phyloP scores from a whole-genome alignment of 2,113 vertebrate species.

The Nesogale talazaci region DNA sequence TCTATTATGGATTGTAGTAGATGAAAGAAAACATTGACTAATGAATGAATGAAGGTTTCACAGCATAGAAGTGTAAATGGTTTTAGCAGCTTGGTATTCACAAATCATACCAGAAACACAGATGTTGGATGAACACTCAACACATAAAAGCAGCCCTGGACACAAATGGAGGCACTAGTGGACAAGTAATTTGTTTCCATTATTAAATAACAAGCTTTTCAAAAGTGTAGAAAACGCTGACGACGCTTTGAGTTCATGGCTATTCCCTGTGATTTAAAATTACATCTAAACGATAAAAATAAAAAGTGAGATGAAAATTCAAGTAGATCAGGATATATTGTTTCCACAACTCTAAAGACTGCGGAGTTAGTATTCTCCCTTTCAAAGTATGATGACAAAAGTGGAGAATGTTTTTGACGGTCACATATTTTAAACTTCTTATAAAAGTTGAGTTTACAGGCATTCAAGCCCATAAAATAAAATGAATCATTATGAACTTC shows the following conservation, averaged over 20 bases:
- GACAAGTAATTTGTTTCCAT: neutral
- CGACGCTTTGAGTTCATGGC: neutral
- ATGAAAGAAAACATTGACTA: slow-evolving; percentile 53
- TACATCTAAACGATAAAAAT: neutral
- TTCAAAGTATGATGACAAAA: neutral
- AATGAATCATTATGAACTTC: slow-evolving; percentile 11
- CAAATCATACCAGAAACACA: slow-evolving; percentile 3
- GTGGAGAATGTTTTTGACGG: neutral
- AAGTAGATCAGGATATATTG: neutral
- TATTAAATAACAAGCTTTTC: neutral
- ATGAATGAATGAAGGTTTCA: slow-evolving; percentile 20
- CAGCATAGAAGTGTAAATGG: neutral
- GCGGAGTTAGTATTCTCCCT: neutral
- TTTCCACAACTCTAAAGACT: neutral
- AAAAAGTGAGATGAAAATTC: slow-evolving; percentile 31
- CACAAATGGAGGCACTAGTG: neutral
- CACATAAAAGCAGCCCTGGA: neutral
- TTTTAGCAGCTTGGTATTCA: neutral
- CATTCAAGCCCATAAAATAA: slow-evolving; percentile 29
- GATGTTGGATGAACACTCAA: neutral
- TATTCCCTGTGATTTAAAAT: neutral
- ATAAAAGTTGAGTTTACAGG: neutral
- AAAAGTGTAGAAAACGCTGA: neutral
- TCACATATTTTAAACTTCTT: slow-evolving; percentile 23
- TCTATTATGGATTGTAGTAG: slow-evolving; percentile 4